Conservation (phyloP, 2,797 vertebrate genomes). For the Monodelphis domestica region DNA sequence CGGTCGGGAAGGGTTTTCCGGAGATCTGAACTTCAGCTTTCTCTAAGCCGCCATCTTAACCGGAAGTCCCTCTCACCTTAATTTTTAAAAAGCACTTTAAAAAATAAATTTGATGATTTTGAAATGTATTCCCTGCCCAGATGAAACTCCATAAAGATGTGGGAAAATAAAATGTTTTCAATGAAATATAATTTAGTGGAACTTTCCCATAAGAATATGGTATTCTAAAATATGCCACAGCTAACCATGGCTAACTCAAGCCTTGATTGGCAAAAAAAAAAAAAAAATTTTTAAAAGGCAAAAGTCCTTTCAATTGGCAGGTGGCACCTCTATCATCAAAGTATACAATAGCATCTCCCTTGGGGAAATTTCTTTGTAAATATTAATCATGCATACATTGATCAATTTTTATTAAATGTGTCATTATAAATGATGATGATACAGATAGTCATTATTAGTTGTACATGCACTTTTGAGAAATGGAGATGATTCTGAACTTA, state of each 20-base stretch:
- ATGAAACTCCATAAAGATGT: background rate
- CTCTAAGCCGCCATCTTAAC: too few relatives aligned
- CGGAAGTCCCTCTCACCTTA: too few relatives aligned
- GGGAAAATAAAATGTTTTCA: background rate
- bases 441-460: background rate
- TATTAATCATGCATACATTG: background rate
- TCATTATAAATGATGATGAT: background rate
- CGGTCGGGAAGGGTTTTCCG: too few relatives aligned
- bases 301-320: background rate
- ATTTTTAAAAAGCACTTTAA: too few relatives aligned
- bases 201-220: background rate
- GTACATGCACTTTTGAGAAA: background rate
- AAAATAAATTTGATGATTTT: background rate
- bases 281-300: too few relatives aligned
- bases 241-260: background rate
- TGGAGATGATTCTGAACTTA: background rate
- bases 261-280: too few relatives aligned
- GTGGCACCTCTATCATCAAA: background rate
- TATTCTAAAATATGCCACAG: background rate
- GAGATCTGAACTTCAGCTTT: too few relatives aligned
- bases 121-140: background rate
- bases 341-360: background rate
- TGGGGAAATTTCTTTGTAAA: background rate
- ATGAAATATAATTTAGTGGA: background rate
- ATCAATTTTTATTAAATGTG: background rate